Conservation (phyloP, 2,888 invertebrate genomes). For the Pegoplata infirma region DNA sequence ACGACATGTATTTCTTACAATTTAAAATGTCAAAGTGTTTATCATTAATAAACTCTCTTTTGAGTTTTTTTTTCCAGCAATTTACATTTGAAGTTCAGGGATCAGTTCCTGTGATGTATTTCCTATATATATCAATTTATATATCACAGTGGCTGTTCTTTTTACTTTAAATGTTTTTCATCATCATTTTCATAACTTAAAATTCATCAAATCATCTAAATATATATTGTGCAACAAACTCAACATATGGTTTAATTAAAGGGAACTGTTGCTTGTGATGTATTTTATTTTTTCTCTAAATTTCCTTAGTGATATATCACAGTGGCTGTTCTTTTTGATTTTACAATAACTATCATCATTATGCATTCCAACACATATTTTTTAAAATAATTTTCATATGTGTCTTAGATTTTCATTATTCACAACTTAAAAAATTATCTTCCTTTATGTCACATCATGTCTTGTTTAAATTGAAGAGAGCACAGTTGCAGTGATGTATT, state of each 20-base stretch:
- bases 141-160: constrained; percentile 79
- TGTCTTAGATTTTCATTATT: too few species aligned
- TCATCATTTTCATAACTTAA: too few species aligned
- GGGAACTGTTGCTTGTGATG: constrained; percentile 71
- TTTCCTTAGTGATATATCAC: constrained; percentile 75
- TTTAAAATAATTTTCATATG: not conserved
- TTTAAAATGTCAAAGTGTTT: not conserved
- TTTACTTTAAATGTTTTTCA: constrained; percentile 68
- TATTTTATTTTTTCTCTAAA: constrained; percentile 62
- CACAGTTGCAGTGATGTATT: constrained; percentile 67
- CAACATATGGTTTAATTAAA: constrained; percentile 67
- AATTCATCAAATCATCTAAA: not conserved
- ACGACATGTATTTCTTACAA: too few species aligned
- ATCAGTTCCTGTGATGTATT: constrained; percentile 73
- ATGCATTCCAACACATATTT: not conserved
- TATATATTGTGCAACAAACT: not conserved
- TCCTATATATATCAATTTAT: constrained; percentile 24
- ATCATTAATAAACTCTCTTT: too few species aligned
- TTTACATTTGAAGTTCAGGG: constrained; percentile 67
- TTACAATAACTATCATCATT: constrained; percentile 57
- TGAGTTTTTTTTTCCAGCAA: not conserved
- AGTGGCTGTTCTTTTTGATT: constrained; percentile 78
- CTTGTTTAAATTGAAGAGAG: constrained; percentile 61
- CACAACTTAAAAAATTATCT: too few species aligned
- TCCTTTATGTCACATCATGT: not conserved